These are phyloP conservation scores for Cryptus viduatorius DNA, from an alignment of 2,888 invertebrate genomes.

Conservation along the genomic window DNA sequence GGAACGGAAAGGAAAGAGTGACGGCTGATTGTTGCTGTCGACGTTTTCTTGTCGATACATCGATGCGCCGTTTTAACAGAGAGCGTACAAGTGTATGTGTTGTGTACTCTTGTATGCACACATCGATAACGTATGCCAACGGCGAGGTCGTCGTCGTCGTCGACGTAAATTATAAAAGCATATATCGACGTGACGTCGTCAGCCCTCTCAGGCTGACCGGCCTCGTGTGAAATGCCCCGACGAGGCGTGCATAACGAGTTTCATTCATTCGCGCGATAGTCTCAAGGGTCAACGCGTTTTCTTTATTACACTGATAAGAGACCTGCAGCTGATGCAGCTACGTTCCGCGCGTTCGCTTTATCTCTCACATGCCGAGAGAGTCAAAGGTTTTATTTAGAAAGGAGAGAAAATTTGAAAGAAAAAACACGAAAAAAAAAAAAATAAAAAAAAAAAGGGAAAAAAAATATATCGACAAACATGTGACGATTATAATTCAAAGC, in stretches of 20 bases:
- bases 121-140: conserved; percentile 47
- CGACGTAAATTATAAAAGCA: conserved; percentile 28
- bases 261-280: conserved; percentile 66
- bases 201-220: conserved; percentile 28
- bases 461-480: neutral
- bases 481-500: neutral
- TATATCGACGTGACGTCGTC: conserved; percentile 42
- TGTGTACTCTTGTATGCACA: conserved; percentile 25
- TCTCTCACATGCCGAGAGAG: neutral
- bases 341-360: neutral
- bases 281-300: conserved; percentile 65
- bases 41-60: conserved; percentile 28
- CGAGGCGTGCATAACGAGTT: conserved; percentile 67
- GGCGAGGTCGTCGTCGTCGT: conserved; percentile 35
- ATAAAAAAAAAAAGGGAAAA: neutral
- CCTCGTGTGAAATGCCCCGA: conserved; percentile 61
- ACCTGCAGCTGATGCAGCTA: conserved; percentile 37
- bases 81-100: conserved; percentile 12
- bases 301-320: conserved; percentile 54
- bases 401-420: neutral
- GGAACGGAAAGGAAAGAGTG: conserved; percentile 1
- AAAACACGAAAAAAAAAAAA: neutral
- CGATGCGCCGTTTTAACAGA: neutral
- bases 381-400: conserved; percentile 5
- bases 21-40: conserved; percentile 35